A percentile compares a stretch with the other conserved stretches of the same genome.
Conservation (phyloP, 1,140 invertebrate genomes). For the Eciton burchellii region DNA sequence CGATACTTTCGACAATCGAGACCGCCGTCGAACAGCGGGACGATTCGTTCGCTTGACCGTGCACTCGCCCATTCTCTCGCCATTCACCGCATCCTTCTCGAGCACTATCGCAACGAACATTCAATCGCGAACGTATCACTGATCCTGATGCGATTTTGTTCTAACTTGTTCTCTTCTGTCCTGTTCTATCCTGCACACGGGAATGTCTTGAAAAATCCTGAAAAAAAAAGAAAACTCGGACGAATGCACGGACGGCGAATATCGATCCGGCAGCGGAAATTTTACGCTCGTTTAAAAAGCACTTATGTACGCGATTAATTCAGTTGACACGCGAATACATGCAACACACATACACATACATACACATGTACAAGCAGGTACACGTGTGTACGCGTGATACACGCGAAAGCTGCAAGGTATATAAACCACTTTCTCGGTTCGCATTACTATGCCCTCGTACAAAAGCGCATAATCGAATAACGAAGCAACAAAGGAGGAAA, state of each 20-base stretch:
- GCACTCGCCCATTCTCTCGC: too few relatives aligned
- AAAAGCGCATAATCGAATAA: slow-evolving; percentile 81
- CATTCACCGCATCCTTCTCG: slow-evolving; percentile 2
- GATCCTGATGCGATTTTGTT: background rate
- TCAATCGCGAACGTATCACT: background rate
- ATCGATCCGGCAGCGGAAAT: slow-evolving; percentile 72
- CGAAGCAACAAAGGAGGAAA: slow-evolving; percentile 71
- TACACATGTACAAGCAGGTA: slow-evolving; percentile 44
- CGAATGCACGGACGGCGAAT: slow-evolving; percentile 60
- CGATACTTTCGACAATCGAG: slow-evolving; percentile 29
- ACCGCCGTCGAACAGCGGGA: slow-evolving; percentile 34
- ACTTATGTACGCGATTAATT: slow-evolving; percentile 53
- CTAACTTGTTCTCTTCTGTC: background rate
- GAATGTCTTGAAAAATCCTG: background rate
- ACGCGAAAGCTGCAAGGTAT: slow-evolving; percentile 60
- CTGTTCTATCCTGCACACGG: background rate
- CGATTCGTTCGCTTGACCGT: slow-evolving; percentile 30
- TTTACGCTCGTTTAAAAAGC: slow-evolving; percentile 35
- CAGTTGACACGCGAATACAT: slow-evolving; percentile 51
- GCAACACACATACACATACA: slow-evolving; percentile 7
- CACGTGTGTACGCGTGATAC: background rate
- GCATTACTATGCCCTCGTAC: slow-evolving; percentile 80
- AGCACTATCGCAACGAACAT: slow-evolving; percentile 8
- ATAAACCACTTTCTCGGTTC: slow-evolving; percentile 75
- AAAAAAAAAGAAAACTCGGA: slow-evolving; percentile 19